These are phyloP conservation scores for Leptodirus hochenwartii DNA, from an alignment of 2,888 invertebrate genomes.

Conservation along the genomic window DNA sequence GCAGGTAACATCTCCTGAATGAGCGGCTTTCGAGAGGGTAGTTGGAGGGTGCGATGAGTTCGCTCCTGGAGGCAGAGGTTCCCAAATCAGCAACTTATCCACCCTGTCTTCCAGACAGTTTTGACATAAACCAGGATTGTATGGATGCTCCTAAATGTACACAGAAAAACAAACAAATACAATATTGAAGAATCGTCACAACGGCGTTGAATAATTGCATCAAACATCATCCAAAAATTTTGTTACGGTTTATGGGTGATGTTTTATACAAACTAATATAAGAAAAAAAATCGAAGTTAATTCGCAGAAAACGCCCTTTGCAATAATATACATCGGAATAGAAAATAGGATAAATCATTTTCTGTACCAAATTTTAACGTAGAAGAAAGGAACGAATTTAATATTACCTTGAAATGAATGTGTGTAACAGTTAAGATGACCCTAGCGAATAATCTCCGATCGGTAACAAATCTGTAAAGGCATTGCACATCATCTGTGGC, in stretches of 20 bases:
- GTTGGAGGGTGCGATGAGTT: constrained; percentile 28
- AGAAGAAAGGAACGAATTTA: too few relatives aligned
- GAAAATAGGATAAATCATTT: too few relatives aligned
- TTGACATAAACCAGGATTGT: constrained; percentile 62
- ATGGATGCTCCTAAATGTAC: constrained; percentile 54
- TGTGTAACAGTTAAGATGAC: constrained; percentile 59
- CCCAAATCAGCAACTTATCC: constrained; percentile 68
- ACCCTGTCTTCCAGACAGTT: constrained; percentile 75
- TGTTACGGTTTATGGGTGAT: too few relatives aligned
- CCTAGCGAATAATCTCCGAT: constrained; percentile 61
- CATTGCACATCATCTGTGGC: constrained; percentile 60
- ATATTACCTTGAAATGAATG: constrained; percentile 60
- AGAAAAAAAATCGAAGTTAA: too few relatives aligned
- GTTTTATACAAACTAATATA: too few relatives aligned
- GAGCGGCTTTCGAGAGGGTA: constrained; percentile 36
- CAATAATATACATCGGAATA: too few relatives aligned
- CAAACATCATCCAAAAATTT: not conserved
- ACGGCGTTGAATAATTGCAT: not conserved
- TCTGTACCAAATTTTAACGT: too few relatives aligned
- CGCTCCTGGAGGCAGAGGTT: constrained; percentile 34
- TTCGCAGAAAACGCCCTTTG: too few relatives aligned
- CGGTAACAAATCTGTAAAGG: constrained; percentile 68
- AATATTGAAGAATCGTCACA: not conserved
- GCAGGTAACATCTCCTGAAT: constrained; percentile 52
- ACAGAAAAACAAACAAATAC: not conserved